These are phyloP conservation scores for Danio kyathit DNA, from an alignment of 2,797 vertebrate genomes.

Conservation along the genomic window DNA sequence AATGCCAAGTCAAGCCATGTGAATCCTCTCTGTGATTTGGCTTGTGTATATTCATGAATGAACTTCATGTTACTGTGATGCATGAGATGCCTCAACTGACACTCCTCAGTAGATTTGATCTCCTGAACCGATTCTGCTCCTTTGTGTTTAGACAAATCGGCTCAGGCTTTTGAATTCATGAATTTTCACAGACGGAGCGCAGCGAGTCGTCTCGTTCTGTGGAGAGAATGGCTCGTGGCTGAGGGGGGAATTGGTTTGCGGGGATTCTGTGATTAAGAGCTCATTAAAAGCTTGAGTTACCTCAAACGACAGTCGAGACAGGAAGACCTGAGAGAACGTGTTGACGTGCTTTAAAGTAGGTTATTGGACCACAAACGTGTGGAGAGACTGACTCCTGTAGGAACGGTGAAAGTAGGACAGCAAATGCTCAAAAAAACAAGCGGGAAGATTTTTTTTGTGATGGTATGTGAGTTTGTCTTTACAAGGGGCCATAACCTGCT, in stretches of 20 bases:
- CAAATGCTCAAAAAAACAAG: slow-evolving; percentile 50
- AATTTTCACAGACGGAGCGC: slow-evolving; percentile 55
- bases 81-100: slow-evolving; percentile 68
- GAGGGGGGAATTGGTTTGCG: slow-evolving; percentile 38
- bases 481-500: not conserved
- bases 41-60: slow-evolving; percentile 74
- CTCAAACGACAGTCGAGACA: slow-evolving; percentile 75
- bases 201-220: slow-evolving; percentile 19
- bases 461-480: slow-evolving; percentile 38
- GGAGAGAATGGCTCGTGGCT: slow-evolving; percentile 34
- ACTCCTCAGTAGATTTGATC: slow-evolving; percentile 68
- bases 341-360: slow-evolving; percentile 80
- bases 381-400: slow-evolving; percentile 38
- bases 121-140: slow-evolving; percentile 60
- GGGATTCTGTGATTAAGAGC: slow-evolving; percentile 66
- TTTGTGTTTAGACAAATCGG: slow-evolving; percentile 62
- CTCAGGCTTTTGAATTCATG: slow-evolving; percentile 61
- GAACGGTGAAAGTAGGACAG: slow-evolving; percentile 51
- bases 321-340: slow-evolving; percentile 76
- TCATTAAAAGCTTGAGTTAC: slow-evolving; percentile 74
- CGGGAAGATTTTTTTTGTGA: slow-evolving; percentile 68
- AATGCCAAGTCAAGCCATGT: slow-evolving; percentile 75
- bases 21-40: slow-evolving; percentile 70
- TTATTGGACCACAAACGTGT: slow-evolving; percentile 77
- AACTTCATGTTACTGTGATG: slow-evolving; percentile 62